These are phyloP conservation scores for Phalacrocorax aristotelis DNA, from an alignment of 2,113 vertebrate genomes.

Conservation along the genomic window DNA sequence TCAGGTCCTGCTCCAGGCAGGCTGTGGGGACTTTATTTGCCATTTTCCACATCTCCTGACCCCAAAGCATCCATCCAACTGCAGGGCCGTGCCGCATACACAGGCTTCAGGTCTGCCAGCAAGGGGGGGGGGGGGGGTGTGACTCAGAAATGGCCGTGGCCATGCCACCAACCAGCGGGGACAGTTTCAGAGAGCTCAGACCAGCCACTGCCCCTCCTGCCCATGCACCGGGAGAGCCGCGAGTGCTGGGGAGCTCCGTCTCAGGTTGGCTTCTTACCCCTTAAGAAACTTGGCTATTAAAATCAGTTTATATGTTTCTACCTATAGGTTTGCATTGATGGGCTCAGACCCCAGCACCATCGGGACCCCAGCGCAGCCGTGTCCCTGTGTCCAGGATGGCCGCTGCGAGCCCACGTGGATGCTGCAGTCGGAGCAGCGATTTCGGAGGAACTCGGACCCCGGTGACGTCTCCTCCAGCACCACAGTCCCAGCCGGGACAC, in stretches of 20 bases:
- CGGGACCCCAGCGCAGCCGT: fast-evolving
- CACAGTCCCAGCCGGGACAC: fast-evolving
- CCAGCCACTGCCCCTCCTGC: not conserved
- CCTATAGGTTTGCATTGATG: not conserved
- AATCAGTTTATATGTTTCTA: not conserved
- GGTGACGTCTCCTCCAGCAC: not conserved
- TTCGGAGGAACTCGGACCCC: fast-evolving
- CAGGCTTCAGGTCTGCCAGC: no score
- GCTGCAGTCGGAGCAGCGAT: fast-evolving
- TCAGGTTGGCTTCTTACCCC: not conserved
- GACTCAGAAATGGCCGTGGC: not conserved
- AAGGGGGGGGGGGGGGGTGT: not conserved
- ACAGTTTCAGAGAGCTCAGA: not conserved
- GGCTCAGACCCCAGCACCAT: no score
- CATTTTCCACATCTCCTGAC: not conserved
- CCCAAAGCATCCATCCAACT: not conserved
- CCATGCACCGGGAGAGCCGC: fast-evolving
- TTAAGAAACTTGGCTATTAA: fast-evolving
- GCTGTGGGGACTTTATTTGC: fast-evolving
- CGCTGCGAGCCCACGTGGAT: fast-evolving
- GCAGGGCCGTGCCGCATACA: not conserved
- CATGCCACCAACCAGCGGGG: fast-evolving
- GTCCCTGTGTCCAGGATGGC: fast-evolving
- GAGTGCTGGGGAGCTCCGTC: not conserved
- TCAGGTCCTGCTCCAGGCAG: not conserved